Evolutionary conservation across 2,888 invertebrate species (phyloP), one percentile per base, ranked within the genome.

Genomic region (Teleogryllus oceanicus): DNA sequence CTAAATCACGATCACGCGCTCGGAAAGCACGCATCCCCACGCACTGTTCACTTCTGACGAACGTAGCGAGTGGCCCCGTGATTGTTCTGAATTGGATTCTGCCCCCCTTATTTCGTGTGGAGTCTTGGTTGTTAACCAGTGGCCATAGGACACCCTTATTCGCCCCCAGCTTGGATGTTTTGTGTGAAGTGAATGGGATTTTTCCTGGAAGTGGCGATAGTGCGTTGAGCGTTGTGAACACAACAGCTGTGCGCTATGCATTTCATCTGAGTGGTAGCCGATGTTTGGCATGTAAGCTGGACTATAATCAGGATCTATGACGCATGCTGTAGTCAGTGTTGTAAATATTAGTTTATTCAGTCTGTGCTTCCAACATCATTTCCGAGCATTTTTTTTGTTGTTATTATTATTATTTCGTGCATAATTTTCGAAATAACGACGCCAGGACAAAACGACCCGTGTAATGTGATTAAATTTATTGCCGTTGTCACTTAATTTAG

Each of bases 221-320:
- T 62, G 62, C n/a, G 62, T 62, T 62, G 62, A 13, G 62, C 13
- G 62, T 62, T 62, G 62, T 18, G 62, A 62, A n/a, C 62, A 13
- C 62, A 62, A 62, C 62, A 62, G 13, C 62, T 18, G 62, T 62
- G 62, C n/a, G 62, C 62, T 62, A 62, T 62, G 62, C 62, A 62
- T 62, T 62, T n/a, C 62, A 62, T 18, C 62, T 62, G 62, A 62
- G 62, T 62, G 62, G 62, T 62, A n/a, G 62, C 62, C n/a, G 62
- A 62, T 62, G 62, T 62, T 62, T n/a, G 62, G 62, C 62, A 62
- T 62, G 62, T 62, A 62, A 62, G 62, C 62, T 62, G 62, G 16
- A 62, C n/a, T 62, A 13, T 62, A 13, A 13, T 62, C 62, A n/a
- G 62, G n/a, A n/a, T 62, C 62, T 62, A 62, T 62, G 62, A 13